phyloP scores from a whole-genome alignment of 1,140 invertebrate genomes.

The Myzus persicae region DNA sequence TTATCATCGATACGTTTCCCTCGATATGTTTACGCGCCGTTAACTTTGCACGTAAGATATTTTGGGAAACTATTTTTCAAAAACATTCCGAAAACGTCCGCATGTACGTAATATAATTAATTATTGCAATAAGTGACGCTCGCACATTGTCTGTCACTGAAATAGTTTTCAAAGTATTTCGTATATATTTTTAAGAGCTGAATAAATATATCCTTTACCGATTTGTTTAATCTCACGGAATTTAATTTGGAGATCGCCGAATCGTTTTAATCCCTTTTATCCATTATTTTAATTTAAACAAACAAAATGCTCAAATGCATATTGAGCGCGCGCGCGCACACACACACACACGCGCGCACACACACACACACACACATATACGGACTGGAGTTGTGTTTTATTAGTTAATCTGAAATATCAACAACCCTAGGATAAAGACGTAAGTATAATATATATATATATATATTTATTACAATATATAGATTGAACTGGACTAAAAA shows the following conservation, averaged over 20 bases:
- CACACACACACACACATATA: background rate
- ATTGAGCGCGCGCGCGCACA: too few species aligned
- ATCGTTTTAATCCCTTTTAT: background rate
- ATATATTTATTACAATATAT: too few species aligned
- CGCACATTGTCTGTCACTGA: background rate
- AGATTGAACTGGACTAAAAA: too few species aligned
- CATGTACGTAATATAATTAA: background rate
- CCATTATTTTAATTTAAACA: background rate
- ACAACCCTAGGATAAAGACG: background rate
- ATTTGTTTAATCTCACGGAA: background rate
- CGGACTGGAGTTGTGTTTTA: background rate
- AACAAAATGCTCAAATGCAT: background rate
- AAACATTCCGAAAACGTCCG: background rate
- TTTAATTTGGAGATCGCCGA: background rate
- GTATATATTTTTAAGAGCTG: background rate
- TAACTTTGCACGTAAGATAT: background rate
- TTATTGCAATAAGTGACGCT: background rate
- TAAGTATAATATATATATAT: background rate
- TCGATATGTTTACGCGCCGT: background rate
- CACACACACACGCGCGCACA: background rate
- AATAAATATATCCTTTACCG: background rate
- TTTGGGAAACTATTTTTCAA: background rate
- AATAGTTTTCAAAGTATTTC: background rate
- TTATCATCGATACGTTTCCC: background rate
- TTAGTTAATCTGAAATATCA: background rate